Evolutionary conservation across 2,113 vertebrate genomes (phyloP).

Genomic region (Emydura subglobosa): DNA sequence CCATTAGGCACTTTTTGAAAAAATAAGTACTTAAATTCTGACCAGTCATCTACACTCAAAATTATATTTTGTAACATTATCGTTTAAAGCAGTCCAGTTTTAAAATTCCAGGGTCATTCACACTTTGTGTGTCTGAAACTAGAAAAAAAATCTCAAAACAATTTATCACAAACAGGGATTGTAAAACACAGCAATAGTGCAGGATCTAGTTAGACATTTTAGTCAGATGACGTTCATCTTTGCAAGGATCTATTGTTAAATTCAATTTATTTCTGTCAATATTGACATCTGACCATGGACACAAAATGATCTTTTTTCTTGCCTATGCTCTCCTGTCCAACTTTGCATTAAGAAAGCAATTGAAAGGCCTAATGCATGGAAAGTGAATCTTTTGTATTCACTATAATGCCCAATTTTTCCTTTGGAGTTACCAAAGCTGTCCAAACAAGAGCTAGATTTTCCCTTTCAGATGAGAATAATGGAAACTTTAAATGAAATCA

Average conservation of each 20-base stretch:
- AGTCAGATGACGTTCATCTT: conserved; percentile 68
- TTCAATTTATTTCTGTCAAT: conserved; percentile 80
- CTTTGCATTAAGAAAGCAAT: conserved; percentile 79
- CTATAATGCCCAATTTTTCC: conserved; percentile 80
- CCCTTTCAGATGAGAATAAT: conserved; percentile 80
- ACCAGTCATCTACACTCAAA: background rate
- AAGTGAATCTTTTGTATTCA: conserved; percentile 81
- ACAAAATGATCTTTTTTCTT: conserved; percentile 74
- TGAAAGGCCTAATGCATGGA: conserved; percentile 82
- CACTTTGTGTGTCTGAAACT: conserved; percentile 4
- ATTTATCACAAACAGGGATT: conserved; percentile 29
- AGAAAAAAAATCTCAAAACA: background rate
- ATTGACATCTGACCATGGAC: conserved; percentile 77
- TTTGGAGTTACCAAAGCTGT: conserved; percentile 81
- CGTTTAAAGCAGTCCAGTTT: background rate
- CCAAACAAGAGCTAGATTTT: conserved; percentile 83
- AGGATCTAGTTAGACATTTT: conserved; percentile 45
- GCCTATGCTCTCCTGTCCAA: conserved; percentile 61
- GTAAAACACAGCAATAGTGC: background rate
- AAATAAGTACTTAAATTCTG: background rate
- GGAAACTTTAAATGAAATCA: conserved; percentile 84
- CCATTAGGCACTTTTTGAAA: background rate
- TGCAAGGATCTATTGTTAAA: conserved; percentile 70
- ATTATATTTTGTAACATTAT: background rate
- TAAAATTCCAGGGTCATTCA: background rate